Base-by-base conservation (phyloP, 2,113 vertebrate species). In the Apeltes quadracus region DNA sequence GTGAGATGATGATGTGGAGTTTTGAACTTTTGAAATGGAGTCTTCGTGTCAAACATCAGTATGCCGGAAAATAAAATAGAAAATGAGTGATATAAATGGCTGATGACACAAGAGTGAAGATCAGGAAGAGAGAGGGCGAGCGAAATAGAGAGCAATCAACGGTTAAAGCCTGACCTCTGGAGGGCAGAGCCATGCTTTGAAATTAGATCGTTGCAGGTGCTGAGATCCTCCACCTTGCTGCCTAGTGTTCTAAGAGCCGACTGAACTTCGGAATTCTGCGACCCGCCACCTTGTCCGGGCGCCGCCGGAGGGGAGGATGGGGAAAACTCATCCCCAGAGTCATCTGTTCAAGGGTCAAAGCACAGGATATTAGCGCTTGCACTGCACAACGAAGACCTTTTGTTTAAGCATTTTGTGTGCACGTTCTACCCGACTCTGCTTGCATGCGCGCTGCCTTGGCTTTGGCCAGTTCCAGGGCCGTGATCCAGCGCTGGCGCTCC, bases 211-310 rank as follows among this genome's bases (percentile, higher is more conserved):
- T 98, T 98, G 91, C 97, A 99, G 0, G 97, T 99, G 90, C 96
- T 97, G 70, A 99, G 92, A 70, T 98, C 97, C 79, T 99, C 97
- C 78, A 99, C 96, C n/a, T 98, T 99, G 92, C 95, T 96, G 75
- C 95, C 95, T 1, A 98, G 90, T 0, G 94, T 96, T 34, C 96
- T 92, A 16, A 99, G 94, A 0, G 96, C 96, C 54, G 92, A 96
- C 94, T 99, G 97, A 59, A 98, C 94, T 82, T 99, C 97, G 0
- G 96, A 95, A 76, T 92, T 94, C 75, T 98, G 97, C 61, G 96
- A 92, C 0, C 78, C 75, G 3, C 79, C 80, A 1, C 90, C 88
- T 73, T 93, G 92, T 27, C 92, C 90, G 0, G 75, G 79, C 1
- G 81, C 41, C 22, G 67, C 57, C 0, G 86, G 69, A 0, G 94